These are phyloP conservation scores for Festucalex cinctus DNA, from an alignment of 2,113 vertebrate species.

Conservation along the genomic window DNA sequence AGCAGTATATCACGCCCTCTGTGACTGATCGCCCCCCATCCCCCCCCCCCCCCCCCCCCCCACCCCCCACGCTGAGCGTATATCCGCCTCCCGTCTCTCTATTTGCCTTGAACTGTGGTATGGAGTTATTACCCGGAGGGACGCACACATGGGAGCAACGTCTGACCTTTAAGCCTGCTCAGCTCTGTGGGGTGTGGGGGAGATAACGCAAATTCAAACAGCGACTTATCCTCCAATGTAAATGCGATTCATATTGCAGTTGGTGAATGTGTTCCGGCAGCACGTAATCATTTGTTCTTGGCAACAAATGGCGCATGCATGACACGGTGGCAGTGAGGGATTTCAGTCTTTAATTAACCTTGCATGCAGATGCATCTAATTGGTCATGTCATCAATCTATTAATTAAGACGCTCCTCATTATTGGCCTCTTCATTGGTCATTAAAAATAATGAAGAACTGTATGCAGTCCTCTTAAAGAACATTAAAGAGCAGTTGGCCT, in stretches of 20 bases:
- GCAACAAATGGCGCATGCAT: conserved; percentile 34
- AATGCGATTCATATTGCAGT: conserved; percentile 11
- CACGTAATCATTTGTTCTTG: conserved; percentile 11
- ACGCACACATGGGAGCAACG: conserved; percentile 48
- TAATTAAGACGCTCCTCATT: conserved; percentile 47
- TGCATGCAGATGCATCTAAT: conserved; percentile 52
- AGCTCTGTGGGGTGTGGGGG: conserved; percentile 18
- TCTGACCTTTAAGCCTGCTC: conserved; percentile 62
- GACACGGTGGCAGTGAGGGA: conserved; percentile 46
- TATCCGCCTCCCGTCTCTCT: conserved; percentile 45
- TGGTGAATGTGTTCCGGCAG: not conserved
- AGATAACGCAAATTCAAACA: conserved; percentile 17
- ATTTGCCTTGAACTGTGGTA: conserved; percentile 52
- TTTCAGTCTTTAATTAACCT: conserved; percentile 57
- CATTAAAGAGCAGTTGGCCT: conserved; percentile 13
- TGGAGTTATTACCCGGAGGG: conserved; percentile 63
- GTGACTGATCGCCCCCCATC: no score
- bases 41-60: no score
- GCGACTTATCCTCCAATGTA: conserved; percentile 15
- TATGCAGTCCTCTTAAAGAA: conserved; percentile 29
- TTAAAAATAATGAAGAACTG: conserved; percentile 64
- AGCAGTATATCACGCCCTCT: conserved; percentile 46
- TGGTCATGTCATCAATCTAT: conserved; percentile 73
- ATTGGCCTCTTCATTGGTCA: conserved; percentile 59
- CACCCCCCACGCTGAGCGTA: conserved; percentile 35